Percentiles rank a stretch among this genome's conserved stretches.
phyloP scores from a whole-genome alignment of 2,113 vertebrate genomes.

The Indri indri region DNA sequence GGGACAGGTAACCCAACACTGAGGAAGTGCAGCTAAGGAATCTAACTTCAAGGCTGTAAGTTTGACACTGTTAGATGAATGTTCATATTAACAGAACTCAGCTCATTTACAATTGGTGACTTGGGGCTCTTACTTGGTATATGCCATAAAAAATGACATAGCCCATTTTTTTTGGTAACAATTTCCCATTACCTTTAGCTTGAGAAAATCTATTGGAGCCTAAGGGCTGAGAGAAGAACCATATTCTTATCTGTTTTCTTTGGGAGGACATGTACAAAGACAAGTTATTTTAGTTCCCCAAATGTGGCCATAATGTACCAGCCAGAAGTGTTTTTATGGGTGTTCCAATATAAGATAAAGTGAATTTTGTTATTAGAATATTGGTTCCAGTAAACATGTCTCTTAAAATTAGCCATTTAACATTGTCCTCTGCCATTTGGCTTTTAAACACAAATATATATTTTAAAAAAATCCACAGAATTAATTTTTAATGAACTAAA shows the following conservation, averaged over 20 bases:
- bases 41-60: not conserved
- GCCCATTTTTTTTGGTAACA: not conserved
- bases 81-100: not conserved
- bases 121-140: slow-evolving; percentile 6
- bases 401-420: not conserved
- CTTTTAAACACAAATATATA: not conserved
- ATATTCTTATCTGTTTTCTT: slow-evolving; percentile 34
- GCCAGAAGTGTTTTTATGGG: not conserved
- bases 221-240: not conserved
- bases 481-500: slow-evolving; percentile 12
- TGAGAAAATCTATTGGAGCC: not conserved
- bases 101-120: slow-evolving; percentile 16
- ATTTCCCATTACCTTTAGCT: slow-evolving; percentile 9
- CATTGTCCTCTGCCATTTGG: not conserved
- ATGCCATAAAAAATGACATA: slow-evolving; percentile 17
- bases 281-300: not conserved
- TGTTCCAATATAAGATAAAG: not conserved
- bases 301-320: not conserved
- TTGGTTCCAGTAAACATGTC: not conserved
- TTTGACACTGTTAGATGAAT: not conserved
- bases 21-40: not conserved
- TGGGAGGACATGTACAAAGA: not conserved
- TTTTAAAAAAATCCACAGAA: not conserved
- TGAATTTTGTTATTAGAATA: slow-evolving; percentile 42
- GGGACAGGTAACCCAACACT: not conserved